Conservation (phyloP, 1,140 invertebrate genomes). For the Periplaneta americana region DNA sequence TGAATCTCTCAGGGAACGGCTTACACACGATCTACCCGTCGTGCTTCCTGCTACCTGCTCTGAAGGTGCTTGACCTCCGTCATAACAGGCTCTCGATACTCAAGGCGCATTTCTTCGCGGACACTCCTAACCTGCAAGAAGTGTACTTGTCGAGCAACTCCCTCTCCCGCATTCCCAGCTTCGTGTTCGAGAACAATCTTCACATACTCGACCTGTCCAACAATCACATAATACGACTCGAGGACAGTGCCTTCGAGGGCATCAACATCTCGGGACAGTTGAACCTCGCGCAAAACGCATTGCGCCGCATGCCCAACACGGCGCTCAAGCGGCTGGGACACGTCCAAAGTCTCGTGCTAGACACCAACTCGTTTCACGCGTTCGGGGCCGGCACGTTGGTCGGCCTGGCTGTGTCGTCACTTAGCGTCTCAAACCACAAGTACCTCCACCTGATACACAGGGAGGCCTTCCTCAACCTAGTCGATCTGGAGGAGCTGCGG, state of each 20-base stretch:
- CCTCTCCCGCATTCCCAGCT: constrained; percentile 2
- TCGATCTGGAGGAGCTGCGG: constrained; percentile 13
- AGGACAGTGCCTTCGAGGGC: constrained; percentile 20
- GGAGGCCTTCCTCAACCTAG: constrained; percentile 14
- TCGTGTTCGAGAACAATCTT: constrained; percentile 4
- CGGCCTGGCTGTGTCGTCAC: neutral
- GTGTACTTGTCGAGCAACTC: constrained; percentile 5
- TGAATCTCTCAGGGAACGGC: constrained; percentile 11
- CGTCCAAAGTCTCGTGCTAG: constrained; percentile 3
- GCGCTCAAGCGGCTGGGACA: constrained; percentile 13
- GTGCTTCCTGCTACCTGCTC: neutral
- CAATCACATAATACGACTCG: constrained; percentile 21
- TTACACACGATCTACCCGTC: constrained; percentile 8
- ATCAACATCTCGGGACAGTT: constrained; percentile 17
- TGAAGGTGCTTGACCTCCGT: constrained; percentile 5
- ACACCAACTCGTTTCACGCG: constrained; percentile 13
- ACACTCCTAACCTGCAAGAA: constrained; percentile 7
- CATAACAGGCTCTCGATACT: constrained; percentile 1
- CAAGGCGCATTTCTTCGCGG: constrained; percentile 11
- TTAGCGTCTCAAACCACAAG: constrained; percentile 17
- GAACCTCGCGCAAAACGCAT: constrained; percentile 15
- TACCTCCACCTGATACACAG: constrained; percentile 16
- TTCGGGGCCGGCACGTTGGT: constrained; percentile 9
- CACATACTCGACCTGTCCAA: constrained; percentile 11
- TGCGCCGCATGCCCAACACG: constrained; percentile 14